Conservation (phyloP, 2,113 vertebrate species). For the Erinaceus europaeus region DNA sequence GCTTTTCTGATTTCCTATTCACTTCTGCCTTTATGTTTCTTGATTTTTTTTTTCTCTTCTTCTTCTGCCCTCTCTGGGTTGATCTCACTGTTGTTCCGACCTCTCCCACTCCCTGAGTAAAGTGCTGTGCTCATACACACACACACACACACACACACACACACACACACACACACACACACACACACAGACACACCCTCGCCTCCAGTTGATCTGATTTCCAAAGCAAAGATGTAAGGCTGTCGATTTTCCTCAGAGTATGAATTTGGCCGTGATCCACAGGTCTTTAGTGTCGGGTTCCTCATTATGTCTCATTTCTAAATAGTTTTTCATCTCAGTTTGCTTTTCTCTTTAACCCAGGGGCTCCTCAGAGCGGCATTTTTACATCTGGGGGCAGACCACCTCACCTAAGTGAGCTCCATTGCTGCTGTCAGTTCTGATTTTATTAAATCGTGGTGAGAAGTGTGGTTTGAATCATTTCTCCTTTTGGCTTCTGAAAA, state of each 20-base stretch:
- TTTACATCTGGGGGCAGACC: neutral
- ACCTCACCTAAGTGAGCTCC: neutral
- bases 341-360: conserved; percentile 9
- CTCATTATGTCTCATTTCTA: neutral
- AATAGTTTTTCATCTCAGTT: conserved; percentile 14
- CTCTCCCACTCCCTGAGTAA: neutral
- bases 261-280: conserved; percentile 6
- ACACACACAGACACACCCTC: too few species aligned
- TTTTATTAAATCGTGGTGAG: neutral
- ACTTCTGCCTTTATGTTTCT: neutral
- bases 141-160: too few species aligned
- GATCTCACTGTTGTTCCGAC: neutral
- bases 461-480: neutral
- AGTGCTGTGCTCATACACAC: neutral
- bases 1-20: too few species aligned
- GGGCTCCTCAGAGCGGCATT: neutral
- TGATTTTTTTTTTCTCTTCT: neutral
- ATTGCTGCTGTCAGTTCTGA: neutral
- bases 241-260: conserved; percentile 14
- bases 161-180: too few species aligned
- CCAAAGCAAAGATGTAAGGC: neutral
- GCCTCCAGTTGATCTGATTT: neutral
- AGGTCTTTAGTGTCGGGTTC: neutral
- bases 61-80: too few species aligned
- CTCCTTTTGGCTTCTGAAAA: neutral